Base-by-base conservation (phyloP, 2,888 invertebrate genomes). In the Eurois occulta region DNA sequence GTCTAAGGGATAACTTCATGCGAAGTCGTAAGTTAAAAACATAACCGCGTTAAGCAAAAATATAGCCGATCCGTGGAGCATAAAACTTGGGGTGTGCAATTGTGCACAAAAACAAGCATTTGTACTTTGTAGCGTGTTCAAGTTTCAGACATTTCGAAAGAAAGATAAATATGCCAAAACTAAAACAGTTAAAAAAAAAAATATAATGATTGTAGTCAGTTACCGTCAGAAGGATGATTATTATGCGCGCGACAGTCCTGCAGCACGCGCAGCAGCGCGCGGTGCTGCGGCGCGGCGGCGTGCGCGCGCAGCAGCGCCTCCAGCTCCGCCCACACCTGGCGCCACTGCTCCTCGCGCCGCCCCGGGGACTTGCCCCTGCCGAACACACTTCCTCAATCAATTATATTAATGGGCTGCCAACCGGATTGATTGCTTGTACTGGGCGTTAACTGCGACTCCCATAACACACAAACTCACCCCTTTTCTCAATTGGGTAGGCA, bases 331-430 rank as follows among this genome's bases (percentile, higher is more conserved):
- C 99, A 99, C 93, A 99, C 97, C 46, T 98, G 97, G 67, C 98
- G 97, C 96, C 99, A 99, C 90, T 99, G 99, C 91, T 99, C 99
- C 89, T 99, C 99, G 84, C 98, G 97, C 38, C 98, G 98, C 18
- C 92, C 92, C n/a, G 91, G 91, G 16, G 95, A 95, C 82, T 96
- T 95, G 64, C 95, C 93, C 58, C 96, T 96, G 81, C 7, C 67
- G 73, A 72, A 72, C 69, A 72, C 41, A 70, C 60, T 66, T 72
- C 11, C 24, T 55, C 60, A 72, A 72, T 78, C 10, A 74, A 28
- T 78, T 16, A 71, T 71, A 83, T 64, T 16, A 18, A 38, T 43
- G 32, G 38, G 2, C 38, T 52, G 7, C 24, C 8, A 1, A 10
- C n/a, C n/a, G 74, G 21, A 13, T 58, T 8, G 1, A 52, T 28